Evolutionary conservation across 1,140 invertebrate genomes (phyloP), one percentile per base, ranked within the genome.

Genomic region (Phortica variegata): DNA sequence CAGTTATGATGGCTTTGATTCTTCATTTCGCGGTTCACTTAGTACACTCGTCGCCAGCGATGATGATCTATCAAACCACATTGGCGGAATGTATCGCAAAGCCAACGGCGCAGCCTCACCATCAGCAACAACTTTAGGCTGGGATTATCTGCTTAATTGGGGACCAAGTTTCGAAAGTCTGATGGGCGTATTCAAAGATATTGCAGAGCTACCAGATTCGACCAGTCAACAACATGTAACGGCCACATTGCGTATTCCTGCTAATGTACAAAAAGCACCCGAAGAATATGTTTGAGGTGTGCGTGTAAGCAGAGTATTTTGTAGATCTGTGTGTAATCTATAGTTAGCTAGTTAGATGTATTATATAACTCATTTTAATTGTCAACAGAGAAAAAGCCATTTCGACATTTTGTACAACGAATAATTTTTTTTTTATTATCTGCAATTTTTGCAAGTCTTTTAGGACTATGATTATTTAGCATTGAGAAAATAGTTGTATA

Each of bases 111-210:
- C 88, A 2, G 85, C 88, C 0, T 85, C 87, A 0, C 82, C 83
- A 1, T 79, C 83, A 8, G 83, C 84, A 36, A 81, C 79, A 2
- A 82, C 85, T 3, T 79, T 95, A 20, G 89, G 91, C 38, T 96
- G 93, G 91, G 93, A 96, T 65, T 94, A 95, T 69, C 78, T 96
- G 43, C 81, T 96, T 12, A 96, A 95, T 78, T 97, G 94, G 94
- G 92, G 93, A 7, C 93, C 93, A 6, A 95, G 93, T 78, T 96
- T 95, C 76, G 90, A 96, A 75, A 94, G 89, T 73, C 82, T 97
- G 61, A 91, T 94, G 38, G 93, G 93, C 2, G 93, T 97, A 31
- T 97, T 97, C 66, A 94, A 93, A 79, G 94, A 97, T 75, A 97
- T 97, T 61, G 93, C 92, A 12, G 89, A 95, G 78, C 77, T 97